These are phyloP conservation scores for Tachina lurida DNA, from an alignment of 2,888 invertebrate genomes.

Conservation along the genomic window DNA sequence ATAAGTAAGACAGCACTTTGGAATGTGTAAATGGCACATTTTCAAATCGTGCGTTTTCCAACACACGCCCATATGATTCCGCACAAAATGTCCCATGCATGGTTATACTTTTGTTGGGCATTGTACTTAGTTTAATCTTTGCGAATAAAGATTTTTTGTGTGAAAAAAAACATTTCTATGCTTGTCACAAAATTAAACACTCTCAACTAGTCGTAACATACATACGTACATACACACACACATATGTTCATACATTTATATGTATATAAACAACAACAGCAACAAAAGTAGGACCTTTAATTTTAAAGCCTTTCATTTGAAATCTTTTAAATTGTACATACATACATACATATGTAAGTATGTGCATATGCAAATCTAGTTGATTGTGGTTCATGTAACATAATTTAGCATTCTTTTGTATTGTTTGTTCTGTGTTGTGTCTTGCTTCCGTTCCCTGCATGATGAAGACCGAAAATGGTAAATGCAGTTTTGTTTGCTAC, in stretches of 20 bases:
- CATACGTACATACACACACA: too few relatives aligned
- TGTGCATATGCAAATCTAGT: slow-evolving; percentile 48
- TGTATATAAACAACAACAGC: not conserved
- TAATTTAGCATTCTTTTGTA: slow-evolving; percentile 29
- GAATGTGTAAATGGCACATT: too few relatives aligned
- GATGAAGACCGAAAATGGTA: slow-evolving; percentile 32
- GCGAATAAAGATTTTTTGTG: not conserved
- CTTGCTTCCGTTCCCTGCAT: slow-evolving; percentile 5
- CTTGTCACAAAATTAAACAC: slow-evolving; percentile 30
- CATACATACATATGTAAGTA: not conserved
- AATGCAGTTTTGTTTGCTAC: slow-evolving; percentile 24
- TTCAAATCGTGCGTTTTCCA: too few relatives aligned
- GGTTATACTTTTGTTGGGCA: not conserved
- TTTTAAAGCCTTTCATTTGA: slow-evolving; percentile 30
- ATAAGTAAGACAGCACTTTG: too few relatives aligned
- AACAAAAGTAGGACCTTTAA: slow-evolving; percentile 2
- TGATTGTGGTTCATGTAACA: slow-evolving; percentile 45
- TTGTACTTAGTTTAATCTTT: slow-evolving; percentile 16
- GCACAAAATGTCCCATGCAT: not conserved
- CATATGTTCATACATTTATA: too few relatives aligned
- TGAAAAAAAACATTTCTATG: slow-evolving; percentile 4
- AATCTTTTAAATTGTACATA: slow-evolving; percentile 21
- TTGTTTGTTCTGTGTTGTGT: slow-evolving; percentile 37
- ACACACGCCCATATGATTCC: too few relatives aligned
- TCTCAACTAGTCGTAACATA: slow-evolving; percentile 20